phyloP scores from a whole-genome alignment of 1,140 invertebrate genomes.

The Pteromalus puparum region DNA sequence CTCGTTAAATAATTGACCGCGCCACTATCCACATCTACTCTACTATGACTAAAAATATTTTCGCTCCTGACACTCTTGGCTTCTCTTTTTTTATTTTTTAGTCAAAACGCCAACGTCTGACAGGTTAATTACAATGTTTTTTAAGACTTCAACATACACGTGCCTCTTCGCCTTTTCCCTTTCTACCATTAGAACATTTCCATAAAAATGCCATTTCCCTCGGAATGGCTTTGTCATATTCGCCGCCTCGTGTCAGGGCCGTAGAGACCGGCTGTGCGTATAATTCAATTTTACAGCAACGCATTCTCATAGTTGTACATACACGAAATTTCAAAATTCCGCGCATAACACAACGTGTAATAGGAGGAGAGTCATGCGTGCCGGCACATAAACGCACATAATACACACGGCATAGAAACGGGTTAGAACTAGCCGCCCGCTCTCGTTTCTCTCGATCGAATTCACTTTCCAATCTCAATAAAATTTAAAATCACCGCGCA shows the following conservation, averaged over 20 bases:
- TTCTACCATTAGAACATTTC: not conserved
- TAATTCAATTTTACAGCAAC: not conserved
- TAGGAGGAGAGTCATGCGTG: not conserved
- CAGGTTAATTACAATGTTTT: conserved; percentile 29
- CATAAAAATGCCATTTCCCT: not conserved
- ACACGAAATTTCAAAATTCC: conserved; percentile 13
- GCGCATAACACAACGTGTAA: not conserved
- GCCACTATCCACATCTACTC: not conserved
- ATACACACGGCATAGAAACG: not conserved
- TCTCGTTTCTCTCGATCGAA: not conserved
- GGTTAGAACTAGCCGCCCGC: not conserved
- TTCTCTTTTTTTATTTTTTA: not conserved
- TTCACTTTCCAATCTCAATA: conserved; percentile 12
- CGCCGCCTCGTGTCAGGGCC: not conserved
- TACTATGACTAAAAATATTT: not conserved
- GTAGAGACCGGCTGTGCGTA: too few species aligned
- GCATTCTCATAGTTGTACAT: too few species aligned
- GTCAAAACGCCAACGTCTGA: not conserved
- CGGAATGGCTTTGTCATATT: not conserved
- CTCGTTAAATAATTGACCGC: conserved; percentile 32
- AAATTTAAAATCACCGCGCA: conserved; percentile 25
- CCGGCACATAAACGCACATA: not conserved
- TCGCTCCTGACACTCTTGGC: not conserved
- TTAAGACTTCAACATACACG: not conserved
- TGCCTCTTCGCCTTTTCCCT: not conserved